Conservation (phyloP, 2,888 invertebrate genomes). For the Clistopyga incitator region DNA sequence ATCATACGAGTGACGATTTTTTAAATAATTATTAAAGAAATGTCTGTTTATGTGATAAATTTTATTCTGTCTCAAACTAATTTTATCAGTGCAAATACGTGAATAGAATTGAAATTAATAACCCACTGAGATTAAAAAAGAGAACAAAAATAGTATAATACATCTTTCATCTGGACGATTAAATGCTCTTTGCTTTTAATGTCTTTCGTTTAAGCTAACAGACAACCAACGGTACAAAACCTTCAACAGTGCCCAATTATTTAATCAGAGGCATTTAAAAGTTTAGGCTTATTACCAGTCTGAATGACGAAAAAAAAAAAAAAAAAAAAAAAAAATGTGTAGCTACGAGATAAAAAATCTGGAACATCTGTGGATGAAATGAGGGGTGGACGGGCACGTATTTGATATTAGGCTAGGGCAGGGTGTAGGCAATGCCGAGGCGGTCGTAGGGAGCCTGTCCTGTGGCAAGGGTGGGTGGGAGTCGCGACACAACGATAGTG, state of each 20-base stretch:
- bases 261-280: not conserved
- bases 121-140: not conserved
- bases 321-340: constrained; percentile 37
- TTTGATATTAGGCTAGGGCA: constrained; percentile 71
- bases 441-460: constrained; percentile 29
- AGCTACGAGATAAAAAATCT: constrained; percentile 39
- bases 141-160: not conserved
- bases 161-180: not conserved
- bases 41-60: too few species aligned
- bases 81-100: too few species aligned
- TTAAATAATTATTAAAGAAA: too few species aligned
- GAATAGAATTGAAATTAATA: not conserved
- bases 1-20: too few species aligned
- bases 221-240: not conserved
- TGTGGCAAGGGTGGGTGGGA: constrained; percentile 20
- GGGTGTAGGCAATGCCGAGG: constrained; percentile 51
- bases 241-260: not conserved
- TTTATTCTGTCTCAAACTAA: too few species aligned
- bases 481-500: constrained; percentile 28
- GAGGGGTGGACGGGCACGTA: constrained; percentile 48
- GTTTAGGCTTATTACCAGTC: not conserved
- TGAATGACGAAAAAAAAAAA: constrained; percentile 40
- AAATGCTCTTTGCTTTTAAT: not conserved
- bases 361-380: constrained; percentile 54
- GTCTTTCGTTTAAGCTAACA: not conserved